Conservation (phyloP, 2,797 vertebrate species). For the Bradypus variegatus region DNA sequence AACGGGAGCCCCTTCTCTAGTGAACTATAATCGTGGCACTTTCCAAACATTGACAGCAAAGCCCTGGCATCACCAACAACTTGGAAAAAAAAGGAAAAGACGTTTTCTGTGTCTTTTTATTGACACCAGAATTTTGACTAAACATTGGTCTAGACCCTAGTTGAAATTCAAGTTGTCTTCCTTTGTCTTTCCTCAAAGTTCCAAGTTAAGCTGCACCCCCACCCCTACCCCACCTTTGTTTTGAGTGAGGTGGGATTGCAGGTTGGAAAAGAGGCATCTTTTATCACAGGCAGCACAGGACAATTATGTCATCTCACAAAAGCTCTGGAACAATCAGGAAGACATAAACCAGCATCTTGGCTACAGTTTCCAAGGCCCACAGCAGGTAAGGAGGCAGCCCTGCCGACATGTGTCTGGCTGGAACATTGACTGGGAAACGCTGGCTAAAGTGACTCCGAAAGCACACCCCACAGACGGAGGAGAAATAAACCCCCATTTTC, state of each 20-base stretch:
- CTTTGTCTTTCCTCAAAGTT: background rate
- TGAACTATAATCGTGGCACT: rapidly evolving
- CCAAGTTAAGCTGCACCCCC: too few relatives aligned
- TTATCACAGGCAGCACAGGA: background rate
- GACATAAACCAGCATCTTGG: too few relatives aligned
- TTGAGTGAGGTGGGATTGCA: background rate
- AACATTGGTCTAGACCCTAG: background rate
- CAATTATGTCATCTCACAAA: background rate
- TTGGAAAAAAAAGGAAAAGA: background rate
- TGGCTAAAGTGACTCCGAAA: background rate
- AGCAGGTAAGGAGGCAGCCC: background rate
- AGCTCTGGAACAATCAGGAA: background rate
- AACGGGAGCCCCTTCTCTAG: rapidly evolving
- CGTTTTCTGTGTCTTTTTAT: background rate
- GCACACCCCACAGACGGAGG: background rate
- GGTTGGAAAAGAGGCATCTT: background rate
- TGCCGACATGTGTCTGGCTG: background rate
- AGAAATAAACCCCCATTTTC: background rate
- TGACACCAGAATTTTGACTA: background rate
- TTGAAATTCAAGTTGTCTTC: background rate
- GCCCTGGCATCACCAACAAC: background rate
- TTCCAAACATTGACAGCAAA: background rate
- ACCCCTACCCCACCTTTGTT: background rate
- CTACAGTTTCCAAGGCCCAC: background rate
- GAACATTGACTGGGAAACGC: background rate